Base-by-base conservation (phyloP, 2,797 vertebrate genomes). In the Enteromius argenteus region DNA sequence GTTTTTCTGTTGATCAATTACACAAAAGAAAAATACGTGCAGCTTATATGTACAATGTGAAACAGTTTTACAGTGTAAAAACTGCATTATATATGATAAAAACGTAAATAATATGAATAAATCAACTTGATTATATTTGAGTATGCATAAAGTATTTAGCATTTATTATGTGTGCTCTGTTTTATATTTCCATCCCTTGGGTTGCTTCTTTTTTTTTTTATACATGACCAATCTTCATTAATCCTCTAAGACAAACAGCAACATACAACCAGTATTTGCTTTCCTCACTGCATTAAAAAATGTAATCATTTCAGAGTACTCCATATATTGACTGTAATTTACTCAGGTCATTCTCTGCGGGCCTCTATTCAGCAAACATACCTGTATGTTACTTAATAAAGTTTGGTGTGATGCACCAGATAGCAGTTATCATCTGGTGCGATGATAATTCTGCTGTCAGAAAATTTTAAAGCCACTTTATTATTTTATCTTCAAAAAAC, bases 401-500 rank as follows among this genome's bases (percentile, higher is more conserved):
- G 60, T 23, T 44, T 37, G 27, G 1, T n/a, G 64, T 32, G 62
- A 49, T 68, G 49, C 49, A 7, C 7, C 14, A 69, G 79, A 81
- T 81, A 68, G 21, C 64, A 5, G 27, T 79, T 51, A 51, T 80
- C 35, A 23, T 35, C 39, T 21, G 51, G 32, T 72, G 39, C 51
- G 27, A 53, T 64, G 27, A 30, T 85, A 53, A 60, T 21, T 73
- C 68, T 46, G 68, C 23, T 73, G 56, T 60, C n/a, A 53, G 37
- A 68, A 80, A 15, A 69, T 27, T 69, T 80, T 56, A 49, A 73
- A 82, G 23, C 27, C 4, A 56, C 64, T 82, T 74, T 35, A 73
- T 74, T 82, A 73, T 74, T 82, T 82, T 1, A 82, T 23, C 80
- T 42, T 62, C 49, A 27, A 46, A 35, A 82, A 74, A 62, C 5